phyloP scores from a whole-genome alignment of 2,113 vertebrate genomes.

The Scomber scombrus region DNA sequence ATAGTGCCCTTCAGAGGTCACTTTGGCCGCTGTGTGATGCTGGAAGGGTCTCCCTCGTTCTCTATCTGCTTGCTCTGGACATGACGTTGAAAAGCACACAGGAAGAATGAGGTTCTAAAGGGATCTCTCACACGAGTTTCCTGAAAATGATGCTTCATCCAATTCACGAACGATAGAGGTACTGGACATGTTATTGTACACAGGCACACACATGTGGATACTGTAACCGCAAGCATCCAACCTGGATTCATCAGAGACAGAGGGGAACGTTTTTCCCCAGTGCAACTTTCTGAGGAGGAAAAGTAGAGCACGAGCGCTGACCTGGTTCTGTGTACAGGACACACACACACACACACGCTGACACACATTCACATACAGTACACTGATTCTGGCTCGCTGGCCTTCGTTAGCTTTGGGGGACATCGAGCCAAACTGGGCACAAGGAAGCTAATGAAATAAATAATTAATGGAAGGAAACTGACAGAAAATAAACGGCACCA shows the following conservation, averaged over 20 bases:
- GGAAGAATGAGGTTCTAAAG: neutral
- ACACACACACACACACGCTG: neutral
- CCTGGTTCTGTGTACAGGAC: conserved; percentile 57
- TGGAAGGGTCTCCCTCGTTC: conserved; percentile 40
- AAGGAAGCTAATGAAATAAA: conserved; percentile 18
- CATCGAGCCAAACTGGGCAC: conserved; percentile 35
- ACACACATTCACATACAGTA: conserved; percentile 46
- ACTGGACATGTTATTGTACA: neutral
- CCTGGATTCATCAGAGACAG: conserved; percentile 46
- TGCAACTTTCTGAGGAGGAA: conserved; percentile 43
- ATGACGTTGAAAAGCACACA: conserved; percentile 60
- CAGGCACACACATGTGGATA: neutral
- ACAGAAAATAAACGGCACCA: neutral
- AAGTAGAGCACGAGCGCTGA: conserved; percentile 67
- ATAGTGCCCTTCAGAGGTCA: conserved; percentile 26
- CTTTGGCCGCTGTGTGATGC: conserved; percentile 18
- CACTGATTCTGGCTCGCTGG: conserved; percentile 39
- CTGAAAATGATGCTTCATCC: neutral
- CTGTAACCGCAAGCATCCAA: neutral
- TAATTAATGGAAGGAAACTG: neutral
- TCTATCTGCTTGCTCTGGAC: conserved; percentile 38
- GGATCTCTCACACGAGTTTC: neutral
- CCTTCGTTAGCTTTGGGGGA: conserved; percentile 41
- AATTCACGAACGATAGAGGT: neutral
- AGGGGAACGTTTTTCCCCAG: conserved; percentile 34